These are phyloP conservation scores for Brachylomia viminalis DNA, from an alignment of 2,888 invertebrate species.

Conservation along the genomic window DNA sequence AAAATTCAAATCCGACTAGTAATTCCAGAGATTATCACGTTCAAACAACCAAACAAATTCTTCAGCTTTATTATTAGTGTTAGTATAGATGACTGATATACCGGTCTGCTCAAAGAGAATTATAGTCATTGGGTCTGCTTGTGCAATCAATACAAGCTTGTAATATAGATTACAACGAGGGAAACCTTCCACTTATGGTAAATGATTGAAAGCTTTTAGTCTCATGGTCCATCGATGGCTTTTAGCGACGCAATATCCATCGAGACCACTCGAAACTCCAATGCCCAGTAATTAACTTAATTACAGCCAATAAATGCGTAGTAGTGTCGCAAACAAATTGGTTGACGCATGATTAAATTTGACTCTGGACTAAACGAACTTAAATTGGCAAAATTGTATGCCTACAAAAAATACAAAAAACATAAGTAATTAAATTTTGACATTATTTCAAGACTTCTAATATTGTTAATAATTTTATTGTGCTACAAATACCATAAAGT, in stretches of 20 bases:
- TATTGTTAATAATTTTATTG: too few relatives aligned
- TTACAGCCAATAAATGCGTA: slow-evolving; percentile 18
- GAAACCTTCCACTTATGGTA: slow-evolving; percentile 21
- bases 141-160: slow-evolving; percentile 10
- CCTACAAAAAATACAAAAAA: too few relatives aligned
- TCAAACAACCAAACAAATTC: too few relatives aligned
- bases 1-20: too few relatives aligned
- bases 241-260: slow-evolving; percentile 45
- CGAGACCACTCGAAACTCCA: slow-evolving; percentile 39
- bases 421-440: too few relatives aligned
- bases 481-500: too few relatives aligned
- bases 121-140: too few relatives aligned
- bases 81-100: neutral
- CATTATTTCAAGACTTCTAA: too few relatives aligned
- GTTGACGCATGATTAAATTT: neutral
- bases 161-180: slow-evolving; percentile 22
- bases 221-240: slow-evolving; percentile 25
- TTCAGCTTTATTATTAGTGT: too few relatives aligned
- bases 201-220: slow-evolving; percentile 53
- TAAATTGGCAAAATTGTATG: neutral
- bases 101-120: too few relatives aligned
- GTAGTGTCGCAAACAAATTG: slow-evolving; percentile 18
- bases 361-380: neutral
- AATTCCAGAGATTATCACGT: too few relatives aligned
- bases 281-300: slow-evolving; percentile 35